Conservation (phyloP, 2,888 invertebrate species). For the Odontomyia ornata region DNA sequence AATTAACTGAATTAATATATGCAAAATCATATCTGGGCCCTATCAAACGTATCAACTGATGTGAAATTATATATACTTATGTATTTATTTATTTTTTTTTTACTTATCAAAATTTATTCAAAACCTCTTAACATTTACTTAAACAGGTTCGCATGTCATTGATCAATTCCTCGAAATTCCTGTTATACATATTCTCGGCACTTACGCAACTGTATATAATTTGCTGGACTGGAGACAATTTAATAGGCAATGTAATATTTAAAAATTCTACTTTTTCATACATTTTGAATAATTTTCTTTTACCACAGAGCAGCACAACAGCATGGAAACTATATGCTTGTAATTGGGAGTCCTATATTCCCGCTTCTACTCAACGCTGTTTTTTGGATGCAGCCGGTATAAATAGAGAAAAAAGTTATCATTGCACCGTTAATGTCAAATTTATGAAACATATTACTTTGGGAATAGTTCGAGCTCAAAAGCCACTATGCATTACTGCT, state of each 20-base stretch:
- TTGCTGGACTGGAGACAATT: conserved; percentile 61
- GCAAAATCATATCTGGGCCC: no score
- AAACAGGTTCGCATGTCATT: conserved; percentile 58
- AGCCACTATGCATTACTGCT: conserved; percentile 60
- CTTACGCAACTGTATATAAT: conserved; percentile 60
- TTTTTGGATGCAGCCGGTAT: no score
- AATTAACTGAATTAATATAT: no score
- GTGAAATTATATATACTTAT: no score
- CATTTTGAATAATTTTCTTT: background rate
- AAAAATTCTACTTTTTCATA: background rate
- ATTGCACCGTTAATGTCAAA: conserved; percentile 52
- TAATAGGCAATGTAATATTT: conserved; percentile 59
- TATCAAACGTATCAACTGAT: no score
- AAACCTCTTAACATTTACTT: background rate
- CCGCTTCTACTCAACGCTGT: no score
- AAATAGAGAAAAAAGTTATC: conserved; percentile 17
- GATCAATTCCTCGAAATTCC: conserved; percentile 60
- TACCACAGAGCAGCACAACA: conserved; percentile 45
- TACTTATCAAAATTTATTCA: background rate
- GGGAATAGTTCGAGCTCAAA: conserved; percentile 60
- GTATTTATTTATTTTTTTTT: background rate
- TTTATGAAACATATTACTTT: conserved; percentile 56
- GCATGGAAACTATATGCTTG: conserved; percentile 50
- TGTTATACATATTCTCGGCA: conserved; percentile 61
- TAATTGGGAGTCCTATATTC: conserved; percentile 56